A percentile compares a stretch with the other conserved stretches of the same genome.
Conservation (phyloP, 2,113 vertebrate genomes). For the Theristicus caerulescens region DNA sequence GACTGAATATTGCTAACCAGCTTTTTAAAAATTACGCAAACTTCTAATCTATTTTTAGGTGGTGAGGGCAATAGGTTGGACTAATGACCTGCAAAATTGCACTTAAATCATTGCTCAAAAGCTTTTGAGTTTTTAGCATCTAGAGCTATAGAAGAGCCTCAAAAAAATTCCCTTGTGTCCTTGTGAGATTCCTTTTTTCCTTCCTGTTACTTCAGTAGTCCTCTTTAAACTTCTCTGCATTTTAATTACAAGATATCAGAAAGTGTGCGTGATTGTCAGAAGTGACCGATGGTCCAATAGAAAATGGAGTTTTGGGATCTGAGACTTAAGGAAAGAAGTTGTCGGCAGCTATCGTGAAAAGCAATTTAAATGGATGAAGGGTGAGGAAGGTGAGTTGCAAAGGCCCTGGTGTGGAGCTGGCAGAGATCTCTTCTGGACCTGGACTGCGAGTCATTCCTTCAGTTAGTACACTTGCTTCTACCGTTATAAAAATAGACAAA, state of each 20-base stretch:
- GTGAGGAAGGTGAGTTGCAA: background rate
- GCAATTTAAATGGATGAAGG: background rate
- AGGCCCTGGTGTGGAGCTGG: background rate
- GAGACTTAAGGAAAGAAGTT: background rate
- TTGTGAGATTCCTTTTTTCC: background rate
- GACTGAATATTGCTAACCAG: background rate
- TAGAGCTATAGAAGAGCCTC: background rate
- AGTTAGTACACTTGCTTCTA: background rate
- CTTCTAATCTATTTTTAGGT: background rate
- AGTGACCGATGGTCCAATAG: rapidly evolving
- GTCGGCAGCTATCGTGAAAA: background rate
- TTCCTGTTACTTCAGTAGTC: background rate
- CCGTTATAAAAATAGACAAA: background rate
- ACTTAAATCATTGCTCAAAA: background rate
- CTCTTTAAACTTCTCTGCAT: background rate
- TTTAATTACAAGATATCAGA: background rate
- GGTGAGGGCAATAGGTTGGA: background rate
- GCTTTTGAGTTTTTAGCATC: background rate
- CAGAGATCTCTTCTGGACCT: background rate
- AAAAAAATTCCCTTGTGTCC: background rate
- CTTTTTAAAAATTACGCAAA: background rate
- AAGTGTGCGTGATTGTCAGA: background rate
- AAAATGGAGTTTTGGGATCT: background rate
- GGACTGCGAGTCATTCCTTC: background rate
- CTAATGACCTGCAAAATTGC: background rate